phyloP scores from a whole-genome alignment of 2,797 vertebrate species.

The Furcifer pardalis region DNA sequence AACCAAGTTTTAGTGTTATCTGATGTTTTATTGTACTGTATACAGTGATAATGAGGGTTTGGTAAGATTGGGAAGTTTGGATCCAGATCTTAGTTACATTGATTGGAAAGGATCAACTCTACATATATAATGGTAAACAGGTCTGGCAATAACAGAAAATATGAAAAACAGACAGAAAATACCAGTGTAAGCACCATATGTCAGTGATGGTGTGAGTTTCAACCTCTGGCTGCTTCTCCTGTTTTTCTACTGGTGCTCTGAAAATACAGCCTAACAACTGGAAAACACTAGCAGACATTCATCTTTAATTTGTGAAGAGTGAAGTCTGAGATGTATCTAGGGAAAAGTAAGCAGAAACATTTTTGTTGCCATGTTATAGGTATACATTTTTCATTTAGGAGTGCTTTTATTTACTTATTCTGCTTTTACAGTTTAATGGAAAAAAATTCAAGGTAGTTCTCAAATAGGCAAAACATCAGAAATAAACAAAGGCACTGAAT shows the following conservation, averaged over 20 bases:
- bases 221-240: neutral
- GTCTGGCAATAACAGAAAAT: neutral
- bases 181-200: conserved; percentile 41
- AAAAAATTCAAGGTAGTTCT: neutral
- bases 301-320: neutral
- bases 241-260: neutral
- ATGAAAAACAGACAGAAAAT: neutral
- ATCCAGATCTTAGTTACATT: too few relatives aligned
- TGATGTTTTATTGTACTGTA: too few relatives aligned
- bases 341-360: neutral
- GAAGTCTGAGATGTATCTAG: neutral
- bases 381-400: neutral
- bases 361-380: neutral
- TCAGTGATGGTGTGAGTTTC: conserved; percentile 46
- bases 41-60: too few relatives aligned
- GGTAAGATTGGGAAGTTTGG: too few relatives aligned
- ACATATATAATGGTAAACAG: neutral
- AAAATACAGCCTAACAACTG: neutral
- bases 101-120: neutral
- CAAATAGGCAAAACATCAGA: neutral
- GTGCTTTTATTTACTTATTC: neutral
- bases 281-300: neutral
- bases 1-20: too few relatives aligned
- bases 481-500: neutral
- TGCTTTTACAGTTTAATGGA: neutral